phyloP scores from a whole-genome alignment of 2,888 invertebrate genomes.

The Dichetophora obliterata region DNA sequence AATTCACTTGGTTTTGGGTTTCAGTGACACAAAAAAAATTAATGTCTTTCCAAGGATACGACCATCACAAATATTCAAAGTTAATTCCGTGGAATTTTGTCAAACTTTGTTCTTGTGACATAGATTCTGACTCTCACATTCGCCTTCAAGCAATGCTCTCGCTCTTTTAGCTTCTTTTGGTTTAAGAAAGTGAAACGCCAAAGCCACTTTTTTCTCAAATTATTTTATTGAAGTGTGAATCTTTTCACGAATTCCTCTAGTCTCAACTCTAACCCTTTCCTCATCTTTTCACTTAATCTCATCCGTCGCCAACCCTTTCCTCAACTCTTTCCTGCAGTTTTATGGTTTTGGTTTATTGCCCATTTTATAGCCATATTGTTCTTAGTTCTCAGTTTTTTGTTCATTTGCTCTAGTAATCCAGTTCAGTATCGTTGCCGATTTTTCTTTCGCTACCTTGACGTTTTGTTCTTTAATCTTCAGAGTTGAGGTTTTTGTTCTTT shows the following conservation, averaged over 20 bases:
- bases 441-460: conserved; percentile 15
- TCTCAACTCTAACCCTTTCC: neutral
- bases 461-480: conserved; percentile 23
- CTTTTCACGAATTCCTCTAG: neutral
- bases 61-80: conserved; percentile 4
- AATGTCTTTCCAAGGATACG: neutral
- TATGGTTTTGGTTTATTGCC: conserved; percentile 19
- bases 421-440: conserved; percentile 19
- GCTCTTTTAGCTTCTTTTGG: neutral
- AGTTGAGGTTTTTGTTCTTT: neutral
- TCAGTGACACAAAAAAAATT: neutral
- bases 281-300: neutral
- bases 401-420: conserved; percentile 30
- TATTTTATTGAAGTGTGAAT: conserved; percentile 29
- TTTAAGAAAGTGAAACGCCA: conserved; percentile 4
- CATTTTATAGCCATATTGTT: neutral
- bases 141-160: neutral
- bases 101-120: neutral
- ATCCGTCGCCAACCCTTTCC: neutral
- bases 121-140: neutral
- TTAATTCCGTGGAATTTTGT: conserved; percentile 23
- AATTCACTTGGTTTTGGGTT: neutral
- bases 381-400: conserved; percentile 17
- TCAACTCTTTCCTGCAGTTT: conserved; percentile 20
- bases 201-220: conserved; percentile 7